Conservation (phyloP, 1,140 invertebrate species). For the Drosophila suzukii region DNA sequence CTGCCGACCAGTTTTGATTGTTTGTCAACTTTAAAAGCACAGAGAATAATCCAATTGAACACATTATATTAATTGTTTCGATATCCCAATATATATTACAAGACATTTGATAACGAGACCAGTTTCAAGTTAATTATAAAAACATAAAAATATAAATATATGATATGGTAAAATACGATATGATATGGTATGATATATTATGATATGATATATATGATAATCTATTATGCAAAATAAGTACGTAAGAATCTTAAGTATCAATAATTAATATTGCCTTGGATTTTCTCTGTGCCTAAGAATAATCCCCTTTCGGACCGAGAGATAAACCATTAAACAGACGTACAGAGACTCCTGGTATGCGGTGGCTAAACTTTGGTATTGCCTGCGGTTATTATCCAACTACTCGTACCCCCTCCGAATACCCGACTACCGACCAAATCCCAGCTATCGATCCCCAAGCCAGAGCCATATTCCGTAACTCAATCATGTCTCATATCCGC, state of each 20-base stretch:
- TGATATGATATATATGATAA: too few relatives aligned
- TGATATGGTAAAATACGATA: too few relatives aligned
- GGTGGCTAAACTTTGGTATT: conserved; percentile 53
- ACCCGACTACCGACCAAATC: conserved; percentile 7
- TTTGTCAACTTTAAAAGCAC: neutral
- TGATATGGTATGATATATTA: too few relatives aligned
- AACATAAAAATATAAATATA: too few relatives aligned
- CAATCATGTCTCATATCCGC: conserved; percentile 46
- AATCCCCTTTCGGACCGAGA: neutral
- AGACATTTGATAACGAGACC: too few relatives aligned
- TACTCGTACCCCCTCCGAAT: neutral
- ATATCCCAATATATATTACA: too few relatives aligned
- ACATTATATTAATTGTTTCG: neutral
- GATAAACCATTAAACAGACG: neutral
- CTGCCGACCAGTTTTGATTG: conserved; percentile 40
- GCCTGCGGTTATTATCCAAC: conserved; percentile 57
- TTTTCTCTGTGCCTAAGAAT: conserved; percentile 5
- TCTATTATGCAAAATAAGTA: too few relatives aligned
- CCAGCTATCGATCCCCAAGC: conserved; percentile 15
- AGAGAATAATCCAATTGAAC: conserved; percentile 5
- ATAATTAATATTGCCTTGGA: neutral
- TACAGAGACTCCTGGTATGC: conserved; percentile 13
- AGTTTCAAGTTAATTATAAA: too few relatives aligned
- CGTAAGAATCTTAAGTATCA: neutral
- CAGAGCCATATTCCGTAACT: conserved; percentile 34